Conservation (phyloP, 2,113 vertebrate genomes). For the Pachycephala philippinensis region DNA sequence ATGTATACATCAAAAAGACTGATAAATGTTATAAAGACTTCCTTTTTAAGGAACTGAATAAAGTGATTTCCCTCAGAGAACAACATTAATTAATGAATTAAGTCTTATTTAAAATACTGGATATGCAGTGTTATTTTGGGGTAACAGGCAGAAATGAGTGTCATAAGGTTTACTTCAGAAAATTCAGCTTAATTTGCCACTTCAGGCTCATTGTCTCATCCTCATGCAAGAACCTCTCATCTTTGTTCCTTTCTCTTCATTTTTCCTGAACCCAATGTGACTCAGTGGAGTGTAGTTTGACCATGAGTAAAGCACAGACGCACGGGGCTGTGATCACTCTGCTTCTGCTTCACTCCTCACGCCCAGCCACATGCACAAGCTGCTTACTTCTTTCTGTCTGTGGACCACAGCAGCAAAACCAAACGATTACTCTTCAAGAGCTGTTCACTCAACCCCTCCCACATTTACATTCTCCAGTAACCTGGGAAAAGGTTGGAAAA, state of each 20-base stretch:
- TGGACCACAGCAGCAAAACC: neutral
- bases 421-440: neutral
- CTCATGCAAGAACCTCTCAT: neutral
- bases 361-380: neutral
- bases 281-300: accelerated
- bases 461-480: neutral
- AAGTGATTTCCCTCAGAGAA: neutral
- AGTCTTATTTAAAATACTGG: neutral
- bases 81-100: neutral
- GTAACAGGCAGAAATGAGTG: neutral
- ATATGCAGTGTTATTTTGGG: neutral
- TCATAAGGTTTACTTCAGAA: neutral
- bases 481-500: neutral
- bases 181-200: neutral
- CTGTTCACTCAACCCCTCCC: neutral
- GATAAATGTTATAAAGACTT: neutral
- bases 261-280: neutral
- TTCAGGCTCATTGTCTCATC: neutral
- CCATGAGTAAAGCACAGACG: neutral
- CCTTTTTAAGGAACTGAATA: neutral
- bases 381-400: neutral
- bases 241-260: neutral
- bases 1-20: neutral
- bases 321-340: neutral
- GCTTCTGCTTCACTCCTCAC: neutral